Base-by-base conservation (phyloP, 2,797 vertebrate genomes). In the Falco concolor region DNA sequence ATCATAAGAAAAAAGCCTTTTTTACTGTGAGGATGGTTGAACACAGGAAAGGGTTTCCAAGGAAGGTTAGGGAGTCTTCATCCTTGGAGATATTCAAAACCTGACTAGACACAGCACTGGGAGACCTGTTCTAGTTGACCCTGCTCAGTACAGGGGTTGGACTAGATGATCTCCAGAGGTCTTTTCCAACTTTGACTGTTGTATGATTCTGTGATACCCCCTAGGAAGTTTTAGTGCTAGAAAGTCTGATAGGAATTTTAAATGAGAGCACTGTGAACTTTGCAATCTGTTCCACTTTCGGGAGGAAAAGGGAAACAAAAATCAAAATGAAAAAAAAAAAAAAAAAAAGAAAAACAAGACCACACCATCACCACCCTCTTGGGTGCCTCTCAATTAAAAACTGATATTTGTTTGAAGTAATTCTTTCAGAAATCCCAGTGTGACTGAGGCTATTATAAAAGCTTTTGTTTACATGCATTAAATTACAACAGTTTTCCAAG, bases 401-500 rank as follows among this genome's bases (percentile, higher is more conserved):
- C 56, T 90, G 42, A 30, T 96, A 91, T 90, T 89, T 54, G 16
- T 94, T 96, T 95, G 59, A 93, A 81, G 47, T 45, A 82, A 87
- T 90, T 93, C 34, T 88, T 85, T 64, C 12, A 87, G 64, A 94
- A 94, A 75, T 93, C 79, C 75, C 87, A 82, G 18, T 47, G 69
- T 86, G 84, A 76, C 69, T 63, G 28, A 75, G 45, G 32, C 67
- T 87, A 59, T 82, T 97, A 90, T 59, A 87, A 95, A 96, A 95
- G 50, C 64, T 52, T 91, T 86, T 96, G 68, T 95, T 97, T 95
- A 90, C 57, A 54, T 87, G 87, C 76, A 88, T 93, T 93, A 63
- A 89, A 96, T 97, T 95, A 94, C 86, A 90, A 42, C 44, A 92
- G 8, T 94, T 96, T 96, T 95, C 93, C 94, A 97, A 94, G 49